These are phyloP conservation scores for Exephanes ischioxanthus DNA, from an alignment of 2,888 invertebrate species.

Conservation along the genomic window DNA sequence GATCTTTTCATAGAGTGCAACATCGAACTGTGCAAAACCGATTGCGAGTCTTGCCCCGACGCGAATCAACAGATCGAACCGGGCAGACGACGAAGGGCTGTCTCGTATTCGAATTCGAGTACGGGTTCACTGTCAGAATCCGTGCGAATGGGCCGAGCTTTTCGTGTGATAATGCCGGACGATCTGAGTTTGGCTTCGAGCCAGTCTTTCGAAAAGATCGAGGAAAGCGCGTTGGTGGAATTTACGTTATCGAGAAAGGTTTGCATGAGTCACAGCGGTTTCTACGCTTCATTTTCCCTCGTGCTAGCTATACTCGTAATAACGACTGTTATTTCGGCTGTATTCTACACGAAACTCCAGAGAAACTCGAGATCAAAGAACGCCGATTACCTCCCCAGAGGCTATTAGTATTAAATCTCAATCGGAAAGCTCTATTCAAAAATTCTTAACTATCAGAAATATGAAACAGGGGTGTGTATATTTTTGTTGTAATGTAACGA, in stretches of 20 bases:
- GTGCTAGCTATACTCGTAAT: conserved; percentile 88
- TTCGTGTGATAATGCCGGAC: conserved; percentile 90
- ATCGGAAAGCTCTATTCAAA: not conserved
- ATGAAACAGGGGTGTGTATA: conserved; percentile 17
- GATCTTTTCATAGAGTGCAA: conserved; percentile 93
- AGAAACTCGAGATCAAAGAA: conserved; percentile 75
- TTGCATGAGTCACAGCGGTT: conserved; percentile 89
- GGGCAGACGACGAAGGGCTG: conserved; percentile 83
- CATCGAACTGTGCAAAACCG: conserved; percentile 92
- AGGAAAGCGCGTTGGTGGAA: conserved; percentile 66
- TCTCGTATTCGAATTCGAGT: conserved; percentile 72
- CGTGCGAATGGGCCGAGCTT: conserved; percentile 88
- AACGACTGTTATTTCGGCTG: conserved; percentile 86
- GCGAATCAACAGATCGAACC: conserved; percentile 87
- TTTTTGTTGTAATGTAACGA: conserved; percentile 21
- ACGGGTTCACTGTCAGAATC: conserved; percentile 87
- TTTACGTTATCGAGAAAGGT: conserved; percentile 82
- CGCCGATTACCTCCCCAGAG: conserved; percentile 68
- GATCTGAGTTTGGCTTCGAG: conserved; percentile 86
- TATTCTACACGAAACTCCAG: conserved; percentile 86
- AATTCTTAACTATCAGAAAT: conserved; percentile 18
- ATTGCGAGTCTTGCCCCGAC: conserved; percentile 91
- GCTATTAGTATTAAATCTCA: conserved; percentile 29
- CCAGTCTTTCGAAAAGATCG: conserved; percentile 76
- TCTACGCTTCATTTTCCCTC: conserved; percentile 88